Conservation (phyloP, 23 tunicate species). For the Pegea sp. region DNA sequence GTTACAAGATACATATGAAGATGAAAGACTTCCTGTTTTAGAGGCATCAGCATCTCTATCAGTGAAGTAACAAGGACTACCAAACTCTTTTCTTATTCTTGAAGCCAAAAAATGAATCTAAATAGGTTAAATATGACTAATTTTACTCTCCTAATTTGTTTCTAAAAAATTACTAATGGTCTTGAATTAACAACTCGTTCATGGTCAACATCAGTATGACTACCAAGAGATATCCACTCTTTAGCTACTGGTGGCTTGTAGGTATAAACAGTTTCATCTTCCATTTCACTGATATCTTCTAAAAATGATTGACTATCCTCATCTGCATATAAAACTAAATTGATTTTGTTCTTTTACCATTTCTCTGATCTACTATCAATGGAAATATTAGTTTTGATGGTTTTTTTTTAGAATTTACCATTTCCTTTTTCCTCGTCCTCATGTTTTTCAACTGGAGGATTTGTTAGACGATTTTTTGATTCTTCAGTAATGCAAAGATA, state of each 20-base stretch:
- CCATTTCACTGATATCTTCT: conserved; percentile 12
- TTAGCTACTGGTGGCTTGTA: conserved; percentile 79
- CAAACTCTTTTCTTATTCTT: conserved; percentile 59
- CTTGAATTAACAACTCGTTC: conserved; percentile 41
- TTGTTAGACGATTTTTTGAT: conserved; percentile 19
- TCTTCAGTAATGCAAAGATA: conserved; percentile 81
- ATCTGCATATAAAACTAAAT: neutral
- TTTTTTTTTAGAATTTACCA: no score
- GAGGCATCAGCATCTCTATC: conserved; percentile 62
- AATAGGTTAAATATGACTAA: neutral
- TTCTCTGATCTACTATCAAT: no score
- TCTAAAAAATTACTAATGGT: conserved; percentile 22
- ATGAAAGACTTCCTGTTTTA: conserved; percentile 21
- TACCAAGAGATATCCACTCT: conserved; percentile 76
- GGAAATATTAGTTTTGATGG: no score
- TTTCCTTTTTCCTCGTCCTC: conserved; percentile 8
- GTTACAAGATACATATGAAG: conserved; percentile 40
- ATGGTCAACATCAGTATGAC: conserved; percentile 54
- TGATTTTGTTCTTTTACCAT: no score
- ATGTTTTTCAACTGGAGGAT: conserved; percentile 4
- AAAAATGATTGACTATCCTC: no score
- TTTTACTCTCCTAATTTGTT: neutral
- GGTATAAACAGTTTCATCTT: conserved; percentile 43
- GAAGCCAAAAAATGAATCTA: conserved; percentile 50
- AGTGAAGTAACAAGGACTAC: conserved; percentile 21